Conservation (phyloP, 2,888 invertebrate species). For the Nomada flava region DNA sequence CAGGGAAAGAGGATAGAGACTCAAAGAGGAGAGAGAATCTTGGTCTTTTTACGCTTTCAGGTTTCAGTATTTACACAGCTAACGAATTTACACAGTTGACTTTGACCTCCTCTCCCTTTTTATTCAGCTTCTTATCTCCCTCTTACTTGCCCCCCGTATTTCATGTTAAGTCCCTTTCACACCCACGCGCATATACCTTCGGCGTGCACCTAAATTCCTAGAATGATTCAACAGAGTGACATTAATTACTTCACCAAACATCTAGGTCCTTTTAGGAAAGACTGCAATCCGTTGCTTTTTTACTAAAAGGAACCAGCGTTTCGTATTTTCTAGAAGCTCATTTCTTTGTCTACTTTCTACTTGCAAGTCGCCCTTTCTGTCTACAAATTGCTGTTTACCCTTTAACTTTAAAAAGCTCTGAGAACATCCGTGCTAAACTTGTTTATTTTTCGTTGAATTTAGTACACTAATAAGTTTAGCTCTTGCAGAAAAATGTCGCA, state of each 20-base stretch:
- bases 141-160: slow-evolving; percentile 19
- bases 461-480: no score
- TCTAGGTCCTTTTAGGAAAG: slow-evolving; percentile 9
- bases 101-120: slow-evolving; percentile 46
- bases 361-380: no score
- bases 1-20: not conserved
- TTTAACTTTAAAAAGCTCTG: no score
- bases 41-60: slow-evolving; percentile 21
- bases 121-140: slow-evolving; percentile 16
- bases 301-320: not conserved
- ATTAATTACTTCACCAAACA: slow-evolving; percentile 49
- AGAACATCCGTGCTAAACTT: no score
- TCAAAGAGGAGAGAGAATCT: not conserved
- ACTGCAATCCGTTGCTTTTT: slow-evolving; percentile 9
- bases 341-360: not conserved
- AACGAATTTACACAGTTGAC: slow-evolving; percentile 61
- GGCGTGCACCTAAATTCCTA: slow-evolving; percentile 37
- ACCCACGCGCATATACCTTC: slow-evolving; percentile 38
- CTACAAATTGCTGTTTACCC: no score
- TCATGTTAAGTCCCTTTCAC: slow-evolving; percentile 39
- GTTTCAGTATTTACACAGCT: slow-evolving; percentile 52
- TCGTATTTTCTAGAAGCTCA: not conserved
- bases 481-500: no score
- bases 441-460: no score
- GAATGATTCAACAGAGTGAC: slow-evolving; percentile 47